Base-by-base conservation (phyloP, 2,888 invertebrate genomes). In the Nipponacmea schrenckii region DNA sequence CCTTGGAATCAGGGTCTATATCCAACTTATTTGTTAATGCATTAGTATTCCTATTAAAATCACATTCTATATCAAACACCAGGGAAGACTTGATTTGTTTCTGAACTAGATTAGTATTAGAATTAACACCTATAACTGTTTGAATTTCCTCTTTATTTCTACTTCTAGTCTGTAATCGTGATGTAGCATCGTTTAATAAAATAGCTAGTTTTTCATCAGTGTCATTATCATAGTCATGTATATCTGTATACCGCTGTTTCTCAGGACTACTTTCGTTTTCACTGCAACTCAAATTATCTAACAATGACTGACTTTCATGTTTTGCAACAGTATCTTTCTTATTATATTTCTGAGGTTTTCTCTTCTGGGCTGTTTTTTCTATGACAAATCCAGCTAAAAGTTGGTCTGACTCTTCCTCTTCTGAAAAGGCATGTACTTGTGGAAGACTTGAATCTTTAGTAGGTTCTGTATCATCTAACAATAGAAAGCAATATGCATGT, bases 171-270 rank as follows among this genome's bases (percentile, higher is more conserved):
- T 74, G 74, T 72, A 81, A 75, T 70, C 79, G 80, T 24, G 78
- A 31, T 8, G 81, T 76, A 50, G 77, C 77, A 67, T 73, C 77
- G 27, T 79, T 80, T 69, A 81, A 73, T n/a, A 81, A 75, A 14
- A 76, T 71, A 48, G 73, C 71, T 15, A 81, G 70, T 67, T 71
- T 74, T 66, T 76, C 74, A 24, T 76, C 74, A 10, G 75, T 70
- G 45, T 78, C 74, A 45, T 62, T 1, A 67, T 79, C 77, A 14
- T 72, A 73, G 56, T 71, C 44, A 65, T 72, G 64, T 26, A 62
- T 69, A 24, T 56, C 56, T 10, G 56, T 56, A 14, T 56, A 56
- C 14, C 24, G 20, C 56, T 56, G 56, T 56, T 56, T 56, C 56
- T 56, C 56, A 12, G 56, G 56, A 56, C 56, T 56, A 56, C 56